Conservation (phyloP, 2,797 vertebrate species). For the Manis javanica region DNA sequence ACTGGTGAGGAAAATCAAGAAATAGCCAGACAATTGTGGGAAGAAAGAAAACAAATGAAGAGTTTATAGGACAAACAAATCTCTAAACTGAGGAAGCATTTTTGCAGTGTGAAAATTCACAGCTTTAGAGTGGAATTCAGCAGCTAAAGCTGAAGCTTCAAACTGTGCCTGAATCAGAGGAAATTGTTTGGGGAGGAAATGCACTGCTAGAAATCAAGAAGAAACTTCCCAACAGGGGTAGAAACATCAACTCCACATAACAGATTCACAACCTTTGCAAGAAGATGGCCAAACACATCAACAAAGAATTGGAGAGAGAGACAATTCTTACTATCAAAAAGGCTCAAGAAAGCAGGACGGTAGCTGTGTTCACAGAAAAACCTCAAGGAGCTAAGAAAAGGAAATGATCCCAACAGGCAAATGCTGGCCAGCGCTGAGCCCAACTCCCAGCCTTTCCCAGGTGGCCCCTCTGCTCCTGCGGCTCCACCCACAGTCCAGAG, state of each 20-base stretch:
- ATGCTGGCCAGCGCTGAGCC: too few species aligned
- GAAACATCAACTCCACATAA: background rate
- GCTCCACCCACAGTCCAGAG: background rate
- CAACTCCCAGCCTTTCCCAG: background rate
- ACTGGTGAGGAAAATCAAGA: background rate
- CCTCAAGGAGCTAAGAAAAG: rapidly evolving
- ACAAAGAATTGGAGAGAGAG: too few species aligned
- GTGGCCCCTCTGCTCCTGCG: background rate
- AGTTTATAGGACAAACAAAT: background rate
- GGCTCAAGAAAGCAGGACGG: background rate
- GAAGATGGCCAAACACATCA: background rate
- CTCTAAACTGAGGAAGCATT: background rate
- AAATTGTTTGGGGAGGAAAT: background rate
- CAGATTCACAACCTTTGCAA: background rate
- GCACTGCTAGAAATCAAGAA: background rate
- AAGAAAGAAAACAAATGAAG: background rate
- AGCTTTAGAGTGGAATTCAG: background rate
- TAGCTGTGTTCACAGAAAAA: rapidly evolving
- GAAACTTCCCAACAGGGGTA: background rate
- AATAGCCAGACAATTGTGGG: background rate
- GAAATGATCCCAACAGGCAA: background rate
- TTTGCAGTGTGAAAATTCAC: background rate
- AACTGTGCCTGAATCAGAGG: background rate
- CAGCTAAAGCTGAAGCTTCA: background rate
- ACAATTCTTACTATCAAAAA: background rate